Evolutionary conservation across 2,113 vertebrate species (phyloP).

Genomic region (Malurus elegans): DNA sequence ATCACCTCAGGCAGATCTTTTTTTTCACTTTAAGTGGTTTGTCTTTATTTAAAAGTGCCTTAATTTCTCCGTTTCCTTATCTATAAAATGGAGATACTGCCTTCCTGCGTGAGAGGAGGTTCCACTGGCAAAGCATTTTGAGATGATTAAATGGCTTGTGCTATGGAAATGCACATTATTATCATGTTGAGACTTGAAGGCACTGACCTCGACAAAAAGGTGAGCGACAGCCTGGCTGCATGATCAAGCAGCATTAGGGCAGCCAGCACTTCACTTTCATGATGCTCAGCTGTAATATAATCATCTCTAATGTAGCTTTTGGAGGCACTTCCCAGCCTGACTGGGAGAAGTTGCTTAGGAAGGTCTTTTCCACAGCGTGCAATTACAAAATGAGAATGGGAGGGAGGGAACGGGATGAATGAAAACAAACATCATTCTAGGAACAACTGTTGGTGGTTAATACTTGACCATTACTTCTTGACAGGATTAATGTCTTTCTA

Average conservation of each 20-base stretch:
- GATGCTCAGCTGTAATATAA: conserved; percentile 6
- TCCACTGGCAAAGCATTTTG: neutral
- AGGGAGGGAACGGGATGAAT: neutral
- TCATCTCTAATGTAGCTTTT: conserved; percentile 48
- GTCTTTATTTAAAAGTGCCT: neutral
- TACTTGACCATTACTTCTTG: conserved; percentile 70
- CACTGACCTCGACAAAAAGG: conserved; percentile 25
- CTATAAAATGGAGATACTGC: neutral
- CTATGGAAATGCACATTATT: conserved; percentile 13
- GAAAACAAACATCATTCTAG: conserved; percentile 59
- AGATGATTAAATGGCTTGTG: neutral
- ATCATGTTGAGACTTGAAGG: neutral
- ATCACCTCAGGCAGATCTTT: neutral
- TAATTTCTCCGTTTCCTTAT: neutral
- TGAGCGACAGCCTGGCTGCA: neutral
- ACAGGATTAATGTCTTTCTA: conserved; percentile 71
- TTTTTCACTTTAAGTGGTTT: neutral
- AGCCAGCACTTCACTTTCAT: conserved; percentile 15
- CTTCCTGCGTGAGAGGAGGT: neutral
- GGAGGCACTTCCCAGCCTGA: conserved; percentile 22
- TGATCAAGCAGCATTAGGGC: conserved; percentile 8
- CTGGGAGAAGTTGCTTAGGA: conserved; percentile 20
- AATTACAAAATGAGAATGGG: conserved; percentile 61
- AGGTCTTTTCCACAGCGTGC: conserved; percentile 27
- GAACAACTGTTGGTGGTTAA: conserved; percentile 63